These are phyloP conservation scores for Arctopsyche grandis DNA, from an alignment of 1,140 invertebrate species.

Conservation along the genomic window DNA sequence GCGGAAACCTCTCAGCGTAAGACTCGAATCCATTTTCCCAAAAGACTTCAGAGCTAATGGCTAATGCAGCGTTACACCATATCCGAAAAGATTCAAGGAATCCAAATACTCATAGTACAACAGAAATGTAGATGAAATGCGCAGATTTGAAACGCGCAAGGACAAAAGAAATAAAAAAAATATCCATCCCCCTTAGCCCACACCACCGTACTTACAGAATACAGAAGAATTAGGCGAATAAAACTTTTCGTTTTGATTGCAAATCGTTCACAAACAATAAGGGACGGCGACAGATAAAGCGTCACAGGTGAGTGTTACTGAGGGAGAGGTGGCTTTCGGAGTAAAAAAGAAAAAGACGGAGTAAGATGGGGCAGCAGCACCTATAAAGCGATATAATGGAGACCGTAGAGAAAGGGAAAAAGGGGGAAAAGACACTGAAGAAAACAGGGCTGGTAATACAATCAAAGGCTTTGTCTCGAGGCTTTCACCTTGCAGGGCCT, in stretches of 20 bases:
- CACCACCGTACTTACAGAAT: neutral
- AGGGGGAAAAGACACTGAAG: neutral
- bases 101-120: neutral
- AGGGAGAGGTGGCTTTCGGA: neutral
- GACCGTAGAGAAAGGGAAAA: neutral
- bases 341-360: neutral
- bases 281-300: neutral
- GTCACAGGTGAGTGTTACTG: slow-evolving; percentile 21
- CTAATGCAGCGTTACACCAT: slow-evolving; percentile 13
- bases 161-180: neutral
- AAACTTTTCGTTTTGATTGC: neutral
- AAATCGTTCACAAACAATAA: slow-evolving; percentile 9
- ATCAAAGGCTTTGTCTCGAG: slow-evolving; percentile 53
- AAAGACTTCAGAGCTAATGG: slow-evolving; percentile 34
- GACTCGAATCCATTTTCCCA: slow-evolving; percentile 17
- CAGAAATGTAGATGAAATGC: neutral
- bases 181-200: too few relatives aligned
- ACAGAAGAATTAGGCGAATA: neutral
- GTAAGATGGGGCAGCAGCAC: neutral
- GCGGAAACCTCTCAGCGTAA: slow-evolving; percentile 26
- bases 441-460: slow-evolving; percentile 47
- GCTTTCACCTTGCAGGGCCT: slow-evolving; percentile 40
- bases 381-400: slow-evolving; percentile 33
- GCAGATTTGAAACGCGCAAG: neutral
- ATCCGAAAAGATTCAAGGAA: neutral